These are phyloP conservation scores for Pelobates fuscus DNA, from an alignment of 2,113 vertebrate genomes.

Conservation along the genomic window DNA sequence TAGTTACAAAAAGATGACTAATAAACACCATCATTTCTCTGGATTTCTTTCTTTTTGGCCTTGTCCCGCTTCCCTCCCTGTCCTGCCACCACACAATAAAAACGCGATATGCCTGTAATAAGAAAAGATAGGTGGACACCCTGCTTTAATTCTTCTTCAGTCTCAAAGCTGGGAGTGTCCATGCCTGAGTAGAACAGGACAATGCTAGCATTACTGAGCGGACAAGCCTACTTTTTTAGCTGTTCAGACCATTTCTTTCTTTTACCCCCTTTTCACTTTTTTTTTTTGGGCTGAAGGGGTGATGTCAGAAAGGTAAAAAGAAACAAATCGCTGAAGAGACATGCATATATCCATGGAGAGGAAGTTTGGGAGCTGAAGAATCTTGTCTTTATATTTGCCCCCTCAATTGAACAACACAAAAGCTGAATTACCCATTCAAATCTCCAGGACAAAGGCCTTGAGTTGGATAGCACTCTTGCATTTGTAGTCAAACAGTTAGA, in stretches of 20 bases:
- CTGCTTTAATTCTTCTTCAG: constrained; percentile 54
- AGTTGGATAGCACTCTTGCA: constrained; percentile 98
- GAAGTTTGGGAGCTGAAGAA: constrained; percentile 97
- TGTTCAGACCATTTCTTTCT: constrained; percentile 59
- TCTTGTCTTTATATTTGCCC: constrained; percentile 99
- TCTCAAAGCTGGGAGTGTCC: constrained; percentile 59
- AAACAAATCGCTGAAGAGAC: constrained; percentile 80
- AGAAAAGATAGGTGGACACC: constrained; percentile 60
- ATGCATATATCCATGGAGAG: constrained; percentile 98
- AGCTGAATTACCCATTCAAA: constrained; percentile 99
- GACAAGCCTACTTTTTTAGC: constrained; percentile 63
- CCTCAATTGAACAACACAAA: constrained; percentile 99
- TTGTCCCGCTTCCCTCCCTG: constrained; percentile 50
- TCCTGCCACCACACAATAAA: constrained; percentile 35
- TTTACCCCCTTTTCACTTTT: constrained; percentile 48
- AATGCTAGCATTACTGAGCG: constrained; percentile 65
- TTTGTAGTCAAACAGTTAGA: constrained; percentile 99
- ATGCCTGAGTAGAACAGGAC: constrained; percentile 71
- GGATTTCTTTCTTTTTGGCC: constrained; percentile 55
- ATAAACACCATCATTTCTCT: constrained; percentile 78
- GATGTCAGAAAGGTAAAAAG: constrained; percentile 84
- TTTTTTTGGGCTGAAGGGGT: constrained; percentile 57
- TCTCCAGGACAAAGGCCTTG: constrained; percentile 91
- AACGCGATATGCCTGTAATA: constrained; percentile 56
- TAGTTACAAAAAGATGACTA: constrained; percentile 81